A percentile compares a stretch with the other conserved stretches of the same genome.
Conservation (phyloP, 2,888 invertebrate species). For the Eupithecia dodoneata region DNA sequence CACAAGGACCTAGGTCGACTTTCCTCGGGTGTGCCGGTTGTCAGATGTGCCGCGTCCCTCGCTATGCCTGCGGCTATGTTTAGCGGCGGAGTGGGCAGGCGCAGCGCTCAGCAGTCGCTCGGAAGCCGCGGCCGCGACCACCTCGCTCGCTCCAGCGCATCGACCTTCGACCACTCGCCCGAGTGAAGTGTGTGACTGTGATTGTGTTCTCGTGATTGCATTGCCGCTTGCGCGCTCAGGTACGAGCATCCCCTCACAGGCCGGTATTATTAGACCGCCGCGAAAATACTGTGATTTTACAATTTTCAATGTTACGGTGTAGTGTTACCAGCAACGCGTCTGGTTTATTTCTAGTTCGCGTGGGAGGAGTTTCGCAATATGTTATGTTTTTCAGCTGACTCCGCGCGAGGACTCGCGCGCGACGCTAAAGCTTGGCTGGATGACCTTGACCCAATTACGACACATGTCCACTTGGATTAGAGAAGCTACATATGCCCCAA, state of each 20-base stretch:
- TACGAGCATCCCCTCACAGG: conserved; percentile 46
- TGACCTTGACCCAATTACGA: conserved; percentile 78
- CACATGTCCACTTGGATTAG: conserved; percentile 48
- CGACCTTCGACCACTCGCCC: conserved; percentile 79
- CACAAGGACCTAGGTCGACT: conserved; percentile 56
- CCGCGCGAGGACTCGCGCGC: conserved; percentile 48
- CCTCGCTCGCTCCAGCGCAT: conserved; percentile 77
- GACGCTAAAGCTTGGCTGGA: conserved; percentile 48
- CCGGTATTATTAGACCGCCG: conserved; percentile 57
- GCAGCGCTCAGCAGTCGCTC: conserved; percentile 74
- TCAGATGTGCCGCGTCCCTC: conserved; percentile 67
- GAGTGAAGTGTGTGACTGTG: conserved; percentile 83
- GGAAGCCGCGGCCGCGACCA: conserved; percentile 80
- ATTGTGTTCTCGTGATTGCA: conserved; percentile 70
- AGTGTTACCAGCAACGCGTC: conserved; percentile 76
- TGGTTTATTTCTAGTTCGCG: conserved; percentile 78
- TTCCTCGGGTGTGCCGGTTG: conserved; percentile 48
- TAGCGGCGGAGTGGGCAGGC: conserved; percentile 64
- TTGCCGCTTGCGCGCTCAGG: conserved; percentile 59
- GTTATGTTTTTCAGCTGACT: conserved; percentile 58
- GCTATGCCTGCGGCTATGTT: conserved; percentile 68
- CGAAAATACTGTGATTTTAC: conserved; percentile 59
- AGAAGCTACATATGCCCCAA: conserved; percentile 23
- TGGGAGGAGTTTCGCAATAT: conserved; percentile 65
- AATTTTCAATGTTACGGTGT: conserved; percentile 73